Base-by-base conservation (phyloP, 1,140 invertebrate species). In the Probaryconus sp. region DNA sequence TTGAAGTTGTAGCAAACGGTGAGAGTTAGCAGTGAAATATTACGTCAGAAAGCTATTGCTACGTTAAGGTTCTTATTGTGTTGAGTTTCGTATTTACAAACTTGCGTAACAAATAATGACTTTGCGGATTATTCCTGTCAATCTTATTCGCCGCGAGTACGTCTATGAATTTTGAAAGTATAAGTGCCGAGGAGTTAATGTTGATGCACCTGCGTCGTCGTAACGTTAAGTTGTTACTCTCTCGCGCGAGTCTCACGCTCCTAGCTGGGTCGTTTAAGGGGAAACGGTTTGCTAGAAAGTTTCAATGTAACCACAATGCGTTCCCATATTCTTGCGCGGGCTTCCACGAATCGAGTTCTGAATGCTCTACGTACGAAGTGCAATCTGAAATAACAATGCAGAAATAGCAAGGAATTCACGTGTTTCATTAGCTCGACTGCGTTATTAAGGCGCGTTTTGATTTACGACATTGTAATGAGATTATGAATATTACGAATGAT, bases 171-270 rank as follows among this genome's bases (percentile, higher is more conserved):
- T 5, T 18, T 16, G 20, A 55, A 63, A 72, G 68, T 81, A 78
- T 75, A 58, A 70, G 43, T 33, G 13, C 26, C 38, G 47, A 53
- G 38, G 58, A 78, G 73, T 72, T 76, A 60, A 76, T 69, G 64
- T 78, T 77, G 67, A 71, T 79, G 69, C 69, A 77, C 55, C 53
- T 70, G 68, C 60, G 67, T 64, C 43, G 65, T 68, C 69, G 56
- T 71, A 63, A 65, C 42, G 73, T 55, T 73, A 67, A 73, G 70
- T 74, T 72, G 76, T 63, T 56, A 45, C 18, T 38, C 30, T 38
- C 51, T 55, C 65, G 43, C 38, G 37, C 40, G 21, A 45, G 26
- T 51, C 31, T n/a, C n/a, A n/a, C n/a, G n/a, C n/a, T n/a, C n/a
- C n/a, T n/a, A n/a, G 43, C 33, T 61, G 56, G 20, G 42, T 45